Evolutionary conservation across 2,888 invertebrate genomes (phyloP), one percentile per base, ranked within the genome.

Genomic region (Lasius platythorax): DNA sequence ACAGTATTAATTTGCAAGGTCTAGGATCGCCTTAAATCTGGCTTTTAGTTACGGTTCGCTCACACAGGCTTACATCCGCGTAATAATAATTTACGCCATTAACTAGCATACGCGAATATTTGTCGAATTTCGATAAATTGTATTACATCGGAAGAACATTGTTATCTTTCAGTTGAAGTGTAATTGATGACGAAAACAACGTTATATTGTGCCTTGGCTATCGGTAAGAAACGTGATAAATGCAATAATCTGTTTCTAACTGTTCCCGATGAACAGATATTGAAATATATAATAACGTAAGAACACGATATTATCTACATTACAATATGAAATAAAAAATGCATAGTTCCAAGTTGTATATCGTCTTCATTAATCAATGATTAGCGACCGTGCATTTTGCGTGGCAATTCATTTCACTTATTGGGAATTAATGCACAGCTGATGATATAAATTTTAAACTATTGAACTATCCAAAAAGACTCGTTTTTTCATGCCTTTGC

Each of bases 1-100:
- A 64, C 85, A 33, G 86, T 90, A 87, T 91, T 88, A 88, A 89
- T 91, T 91, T 86, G 82, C 87, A 81, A 86, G 75, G 83, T 87
- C 82, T 70, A 66, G 79, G 66, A 83, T 72, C 64, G 74, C 76
- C 73, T 84, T 84, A 86, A 85, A 70, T 50, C 64, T 46, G 23
- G 30, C 50, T 73, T 81, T 83, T 72, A 72, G 30, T 72, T 81
- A 72, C 37, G 53, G 4, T 12, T n/a, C 11, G 53, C 76, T 28
- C 63, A 8, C 43, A 43, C 37, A 37, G 58, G 23, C 23, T 23
- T 23, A 1, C 43, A 0, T 53, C n/a, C 37, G 11, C 53, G 12
- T 40, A 76, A 82, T 76, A 82, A 82, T 56, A 82, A 82, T 64
- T 76, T 50, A 40, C 30, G 23, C 53, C 40, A 66, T 66, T 74